Conservation (phyloP, 2,888 invertebrate genomes). For the Chymomyza procnemis region DNA sequence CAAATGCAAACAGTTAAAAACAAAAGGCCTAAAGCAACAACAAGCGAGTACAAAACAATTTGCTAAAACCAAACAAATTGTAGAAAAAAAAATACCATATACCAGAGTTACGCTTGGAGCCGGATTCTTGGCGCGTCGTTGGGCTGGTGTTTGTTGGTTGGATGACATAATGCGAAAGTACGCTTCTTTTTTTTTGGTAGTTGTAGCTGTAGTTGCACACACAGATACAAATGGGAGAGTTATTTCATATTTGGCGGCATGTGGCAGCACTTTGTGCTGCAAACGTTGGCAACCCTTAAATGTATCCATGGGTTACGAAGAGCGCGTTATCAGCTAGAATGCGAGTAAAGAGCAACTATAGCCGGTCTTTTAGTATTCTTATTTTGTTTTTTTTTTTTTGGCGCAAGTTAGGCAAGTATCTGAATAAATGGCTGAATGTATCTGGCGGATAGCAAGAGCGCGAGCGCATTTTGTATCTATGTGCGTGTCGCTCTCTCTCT, state of each 20-base stretch:
- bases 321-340: conserved; percentile 16
- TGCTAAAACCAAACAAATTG: not conserved
- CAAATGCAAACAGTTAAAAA: conserved; percentile 17
- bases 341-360: not conserved
- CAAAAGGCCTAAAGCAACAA: conserved; percentile 6
- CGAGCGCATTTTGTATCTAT: conserved; percentile 24
- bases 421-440: conserved; percentile 38
- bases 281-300: conserved; percentile 3
- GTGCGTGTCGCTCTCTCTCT: too few relatives aligned
- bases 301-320: conserved; percentile 6
- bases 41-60: not conserved
- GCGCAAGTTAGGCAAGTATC: not conserved
- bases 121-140: not conserved
- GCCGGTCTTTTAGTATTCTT: not conserved
- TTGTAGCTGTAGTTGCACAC: not conserved
- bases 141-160: conserved; percentile 3
- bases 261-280: not conserved
- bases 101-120: not conserved
- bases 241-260: conserved; percentile 1
- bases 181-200: not conserved
- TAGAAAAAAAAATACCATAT: conserved; percentile 1
- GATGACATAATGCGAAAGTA: conserved; percentile 60
- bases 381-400: not conserved
- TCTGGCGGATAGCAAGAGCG: conserved; percentile 40
- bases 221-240: not conserved